Base-by-base conservation (phyloP, 1,140 invertebrate species). In the Cotesia typhae region DNA sequence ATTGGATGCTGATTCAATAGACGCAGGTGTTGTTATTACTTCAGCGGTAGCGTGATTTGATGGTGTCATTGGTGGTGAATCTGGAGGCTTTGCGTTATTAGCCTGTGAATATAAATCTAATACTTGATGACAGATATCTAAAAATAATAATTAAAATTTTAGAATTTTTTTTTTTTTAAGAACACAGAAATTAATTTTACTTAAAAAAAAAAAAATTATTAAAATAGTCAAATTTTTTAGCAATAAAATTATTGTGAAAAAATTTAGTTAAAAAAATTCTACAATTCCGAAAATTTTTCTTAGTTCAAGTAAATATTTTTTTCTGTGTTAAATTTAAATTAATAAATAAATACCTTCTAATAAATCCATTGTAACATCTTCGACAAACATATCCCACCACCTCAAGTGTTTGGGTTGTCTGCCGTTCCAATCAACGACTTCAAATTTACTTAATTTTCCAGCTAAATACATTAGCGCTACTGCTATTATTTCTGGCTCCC, bases 361-460 rank as follows among this genome's bases (percentile, higher is more conserved):
- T 28, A 98, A 88, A 81, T 98, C 96, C 90, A 96, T 95, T 0
- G 95, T 95, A n/a, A 99, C 92, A 82, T 97, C 96, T 85, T 96
- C 94, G 0, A 98, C 94, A 86, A 98, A 97, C 92, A 96, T 96
- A 79, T 99, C 98, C 97, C 97, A 99, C 98, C 98, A 99, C 52
- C 95, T 90, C 37, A 92, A 90, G 84, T 98, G 96, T 77, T 94
- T 94, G 0, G 92, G 85, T 28, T 89, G 89, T 47, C 96, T 89
- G 3, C 95, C 96, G 67, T 91, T 89, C 97, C 97, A 99, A 85
- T 99, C 97, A 9, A 92, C 89, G 0, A 98, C 94, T 82, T 97
- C 95, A 89, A 98, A 98, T 84, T 98, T 98, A 81, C 94, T 96
- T 35, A 99, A 87, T 85, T 97, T 97, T n/a, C 95, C 95, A 1